A percentile compares a stretch with the other conserved stretches of the same genome.
These are phyloP conservation scores for Rapana venosa DNA, from an alignment of 2,888 invertebrate genomes.

Conservation along the genomic window DNA sequence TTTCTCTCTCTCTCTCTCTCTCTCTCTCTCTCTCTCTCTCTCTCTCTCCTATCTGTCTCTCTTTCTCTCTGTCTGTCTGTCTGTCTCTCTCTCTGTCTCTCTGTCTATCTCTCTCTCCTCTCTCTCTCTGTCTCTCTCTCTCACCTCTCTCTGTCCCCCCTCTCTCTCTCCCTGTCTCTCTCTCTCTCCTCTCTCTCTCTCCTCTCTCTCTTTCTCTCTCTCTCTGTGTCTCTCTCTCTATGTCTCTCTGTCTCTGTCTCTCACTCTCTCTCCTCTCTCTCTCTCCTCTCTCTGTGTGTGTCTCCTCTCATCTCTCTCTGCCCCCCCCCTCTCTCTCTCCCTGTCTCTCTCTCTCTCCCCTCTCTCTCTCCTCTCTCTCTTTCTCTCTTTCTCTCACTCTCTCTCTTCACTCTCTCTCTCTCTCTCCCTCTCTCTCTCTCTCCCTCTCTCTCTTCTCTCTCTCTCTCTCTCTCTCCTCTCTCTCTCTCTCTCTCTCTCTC, in stretches of 20 bases:
- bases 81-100: neutral
- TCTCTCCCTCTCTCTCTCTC: constrained; percentile 21
- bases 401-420: constrained; percentile 10
- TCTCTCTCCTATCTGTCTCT: neutral
- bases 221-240: neutral
- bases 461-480: too few species aligned
- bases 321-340: neutral
- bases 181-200: constrained; percentile 12
- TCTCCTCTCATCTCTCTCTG: too few species aligned
- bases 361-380: constrained; percentile 21
- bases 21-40: neutral
- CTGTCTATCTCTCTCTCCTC: constrained; percentile 2
- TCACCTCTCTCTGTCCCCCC: neutral
- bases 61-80: too few species aligned
- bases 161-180: constrained; percentile 23
- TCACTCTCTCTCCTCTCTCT: constrained; percentile 8
- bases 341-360: constrained; percentile 14
- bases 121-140: neutral
- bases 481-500: too few species aligned
- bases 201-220: constrained; percentile 4
- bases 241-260: constrained; percentile 16
- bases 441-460: constrained; percentile 11
- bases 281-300: too few species aligned
- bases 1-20: too few species aligned
- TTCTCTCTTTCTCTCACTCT: constrained; percentile 1